Evolutionary conservation across 2,797 vertebrate species (phyloP).

Genomic region (Diplodus puntazzo): DNA sequence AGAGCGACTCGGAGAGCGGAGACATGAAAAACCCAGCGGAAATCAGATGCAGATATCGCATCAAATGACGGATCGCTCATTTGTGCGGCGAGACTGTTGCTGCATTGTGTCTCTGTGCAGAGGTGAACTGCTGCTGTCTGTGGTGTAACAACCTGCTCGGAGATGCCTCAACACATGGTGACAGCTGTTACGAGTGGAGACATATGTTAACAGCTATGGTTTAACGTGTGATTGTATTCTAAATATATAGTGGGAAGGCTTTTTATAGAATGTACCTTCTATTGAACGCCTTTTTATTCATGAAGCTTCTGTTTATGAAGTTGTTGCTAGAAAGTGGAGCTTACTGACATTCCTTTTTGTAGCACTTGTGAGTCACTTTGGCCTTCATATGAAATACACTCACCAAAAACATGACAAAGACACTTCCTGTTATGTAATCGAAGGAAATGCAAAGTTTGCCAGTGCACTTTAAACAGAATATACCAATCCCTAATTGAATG

Average conservation of each 20-base stretch:
- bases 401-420: too few relatives aligned
- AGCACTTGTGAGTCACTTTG: background rate
- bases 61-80: constrained; percentile 13
- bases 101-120: constrained; percentile 11
- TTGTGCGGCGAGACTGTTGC: constrained; percentile 14
- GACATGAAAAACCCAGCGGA: constrained; percentile 17
- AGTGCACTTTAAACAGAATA: too few relatives aligned
- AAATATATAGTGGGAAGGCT: background rate
- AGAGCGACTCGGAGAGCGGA: background rate
- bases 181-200: constrained; percentile 27
- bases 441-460: too few relatives aligned
- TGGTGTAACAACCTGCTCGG: constrained; percentile 37
- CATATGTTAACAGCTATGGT: background rate
- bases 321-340: background rate
- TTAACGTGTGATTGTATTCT: constrained; percentile 9
- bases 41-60: constrained; percentile 33
- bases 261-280: background rate
- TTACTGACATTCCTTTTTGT: background rate
- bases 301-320: background rate
- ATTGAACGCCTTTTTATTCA: background rate
- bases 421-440: too few relatives aligned
- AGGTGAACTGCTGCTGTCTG: constrained; percentile 38
- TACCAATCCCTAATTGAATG: too few relatives aligned
- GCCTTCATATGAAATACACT: too few relatives aligned
- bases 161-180: constrained; percentile 27